Conservation (phyloP, 1,140 invertebrate genomes). For the Meloidogyne floridensis region DNA sequence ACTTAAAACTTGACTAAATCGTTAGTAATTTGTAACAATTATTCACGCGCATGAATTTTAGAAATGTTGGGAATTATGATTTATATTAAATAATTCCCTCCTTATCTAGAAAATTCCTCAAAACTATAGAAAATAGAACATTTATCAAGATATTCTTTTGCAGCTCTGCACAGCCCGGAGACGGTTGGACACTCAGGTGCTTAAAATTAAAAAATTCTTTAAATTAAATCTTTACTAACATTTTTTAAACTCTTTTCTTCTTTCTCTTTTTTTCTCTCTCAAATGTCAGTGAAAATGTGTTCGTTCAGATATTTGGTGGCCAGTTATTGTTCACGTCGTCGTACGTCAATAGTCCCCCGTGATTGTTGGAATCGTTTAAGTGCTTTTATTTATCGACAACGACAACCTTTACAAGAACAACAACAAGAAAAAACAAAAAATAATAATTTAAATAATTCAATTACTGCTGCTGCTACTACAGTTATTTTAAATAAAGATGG, state of each 20-base stretch:
- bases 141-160: not conserved
- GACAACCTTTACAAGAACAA: not conserved
- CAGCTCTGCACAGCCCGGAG: not conserved
- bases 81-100: no score
- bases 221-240: not conserved
- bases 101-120: not conserved
- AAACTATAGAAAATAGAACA: not conserved
- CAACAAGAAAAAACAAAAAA: not conserved
- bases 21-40: no score
- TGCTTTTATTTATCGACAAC: not conserved
- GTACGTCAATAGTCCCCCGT: not conserved
- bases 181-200: not conserved
- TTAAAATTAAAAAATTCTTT: not conserved
- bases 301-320: not conserved
- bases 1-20: not conserved
- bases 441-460: not conserved
- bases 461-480: not conserved
- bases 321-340: not conserved
- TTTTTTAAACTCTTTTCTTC: not conserved
- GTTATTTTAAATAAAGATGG: slow-evolving; percentile 2
- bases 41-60: no score
- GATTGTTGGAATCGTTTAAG: not conserved
- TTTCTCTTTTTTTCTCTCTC: not conserved
- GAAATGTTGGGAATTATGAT: not conserved
- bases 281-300: not conserved